These are phyloP conservation scores for Blera fallax DNA, from an alignment of 2,888 invertebrate species.

Conservation along the genomic window DNA sequence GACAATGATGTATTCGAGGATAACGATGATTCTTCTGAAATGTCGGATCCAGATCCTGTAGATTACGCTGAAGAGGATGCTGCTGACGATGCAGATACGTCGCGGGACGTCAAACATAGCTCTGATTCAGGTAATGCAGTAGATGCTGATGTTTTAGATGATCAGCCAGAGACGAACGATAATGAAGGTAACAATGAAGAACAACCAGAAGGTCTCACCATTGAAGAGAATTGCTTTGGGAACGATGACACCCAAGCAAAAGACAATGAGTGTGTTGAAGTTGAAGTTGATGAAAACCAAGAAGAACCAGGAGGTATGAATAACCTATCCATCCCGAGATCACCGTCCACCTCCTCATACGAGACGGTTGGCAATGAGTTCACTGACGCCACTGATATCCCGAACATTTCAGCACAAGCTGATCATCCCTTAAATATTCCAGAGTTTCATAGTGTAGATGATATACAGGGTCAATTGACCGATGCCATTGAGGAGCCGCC, in stretches of 20 bases:
- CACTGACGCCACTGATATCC: conserved; percentile 75
- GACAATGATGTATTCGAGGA: conserved; percentile 84
- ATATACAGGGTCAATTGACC: conserved; percentile 81
- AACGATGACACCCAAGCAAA: conserved; percentile 13
- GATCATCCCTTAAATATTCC: conserved; percentile 73
- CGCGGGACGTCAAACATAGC: conserved; percentile 79
- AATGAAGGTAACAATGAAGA: neutral
- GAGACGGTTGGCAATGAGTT: conserved; percentile 82
- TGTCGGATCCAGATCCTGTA: conserved; percentile 81
- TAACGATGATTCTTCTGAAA: conserved; percentile 82
- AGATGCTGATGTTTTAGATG: conserved; percentile 77
- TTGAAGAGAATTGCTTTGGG: conserved; percentile 57
- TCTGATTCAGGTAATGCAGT: conserved; percentile 81
- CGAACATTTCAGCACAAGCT: conserved; percentile 44
- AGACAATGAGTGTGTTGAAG: neutral
- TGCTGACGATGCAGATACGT: conserved; percentile 77
- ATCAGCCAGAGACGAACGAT: conserved; percentile 42
- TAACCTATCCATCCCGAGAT: conserved; percentile 73
- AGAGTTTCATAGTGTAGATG: conserved; percentile 82
- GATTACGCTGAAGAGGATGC: conserved; percentile 81
- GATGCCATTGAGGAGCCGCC: conserved; percentile 83
- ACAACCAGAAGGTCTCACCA: conserved; percentile 15
- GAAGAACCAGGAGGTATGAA: conserved; percentile 40
- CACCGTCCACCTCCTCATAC: conserved; percentile 81
- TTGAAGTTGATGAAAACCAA: conserved; percentile 38